Percentiles rank a stretch among this genome's conserved stretches.
These are phyloP conservation scores for Pseudorhombus dupliciocellatus DNA, from an alignment of 2,113 vertebrate genomes.

Conservation along the genomic window DNA sequence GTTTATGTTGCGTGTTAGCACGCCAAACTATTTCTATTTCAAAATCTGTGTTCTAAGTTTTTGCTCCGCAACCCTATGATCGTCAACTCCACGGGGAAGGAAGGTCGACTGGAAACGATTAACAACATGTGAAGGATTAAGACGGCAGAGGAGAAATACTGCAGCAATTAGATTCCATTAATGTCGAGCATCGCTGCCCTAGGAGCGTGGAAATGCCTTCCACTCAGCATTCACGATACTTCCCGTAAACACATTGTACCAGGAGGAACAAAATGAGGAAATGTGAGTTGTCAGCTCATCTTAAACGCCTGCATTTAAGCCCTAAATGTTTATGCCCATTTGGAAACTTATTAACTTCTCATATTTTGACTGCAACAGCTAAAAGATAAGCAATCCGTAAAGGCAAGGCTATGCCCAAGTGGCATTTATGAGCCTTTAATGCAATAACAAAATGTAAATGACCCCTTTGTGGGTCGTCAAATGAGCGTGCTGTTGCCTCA, in stretches of 20 bases:
- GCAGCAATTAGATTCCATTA: conserved; percentile 20
- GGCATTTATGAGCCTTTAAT: conserved; percentile 30
- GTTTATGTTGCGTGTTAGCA: too few species aligned
- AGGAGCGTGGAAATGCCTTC: conserved; percentile 19
- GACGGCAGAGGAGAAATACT: conserved; percentile 2
- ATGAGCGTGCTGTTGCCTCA: neutral
- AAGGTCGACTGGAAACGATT: neutral
- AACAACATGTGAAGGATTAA: neutral
- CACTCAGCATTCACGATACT: neutral
- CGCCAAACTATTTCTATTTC: too few species aligned
- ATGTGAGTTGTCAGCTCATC: conserved; percentile 33
- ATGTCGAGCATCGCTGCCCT: neutral
- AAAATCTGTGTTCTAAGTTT: too few species aligned
- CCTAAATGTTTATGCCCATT: conserved; percentile 24
- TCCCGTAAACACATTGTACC: conserved; percentile 13
- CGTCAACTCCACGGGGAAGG: too few species aligned
- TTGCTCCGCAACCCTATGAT: too few species aligned
- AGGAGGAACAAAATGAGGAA: conserved; percentile 9
- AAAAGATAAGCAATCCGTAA: conserved; percentile 11
- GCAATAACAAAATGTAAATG: conserved; percentile 51
- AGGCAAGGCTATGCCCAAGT: conserved; percentile 12
- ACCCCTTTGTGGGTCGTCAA: conserved; percentile 40
- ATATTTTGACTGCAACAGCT: conserved; percentile 9
- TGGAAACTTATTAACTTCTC: conserved; percentile 21
- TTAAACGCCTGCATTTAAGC: conserved; percentile 3